phyloP scores from a whole-genome alignment of 2,113 vertebrate species.

The Poecile atricapillus region DNA sequence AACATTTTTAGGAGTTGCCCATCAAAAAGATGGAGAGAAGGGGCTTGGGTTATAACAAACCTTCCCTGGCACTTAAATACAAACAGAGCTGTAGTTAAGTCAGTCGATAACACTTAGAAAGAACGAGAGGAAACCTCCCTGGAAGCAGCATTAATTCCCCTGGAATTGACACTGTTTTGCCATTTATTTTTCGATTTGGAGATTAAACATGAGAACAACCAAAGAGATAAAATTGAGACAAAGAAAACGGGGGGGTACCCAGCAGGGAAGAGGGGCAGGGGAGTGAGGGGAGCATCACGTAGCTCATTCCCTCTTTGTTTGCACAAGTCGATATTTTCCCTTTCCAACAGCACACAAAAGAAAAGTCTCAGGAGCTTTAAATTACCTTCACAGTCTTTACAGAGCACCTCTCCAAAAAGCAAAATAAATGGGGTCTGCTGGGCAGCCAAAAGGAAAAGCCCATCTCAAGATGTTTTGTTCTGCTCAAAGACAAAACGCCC shows the following conservation, averaged over 20 bases:
- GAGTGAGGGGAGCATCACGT: not conserved
- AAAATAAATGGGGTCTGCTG: not conserved
- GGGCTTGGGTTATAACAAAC: not conserved
- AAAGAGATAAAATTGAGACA: not conserved
- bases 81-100: not conserved
- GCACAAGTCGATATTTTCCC: not conserved
- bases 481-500: not conserved
- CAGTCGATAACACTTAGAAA: not conserved
- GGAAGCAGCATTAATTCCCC: not conserved
- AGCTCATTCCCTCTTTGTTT: not conserved
- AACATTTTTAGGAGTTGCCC: not conserved
- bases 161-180: not conserved
- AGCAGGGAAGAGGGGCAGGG: not conserved
- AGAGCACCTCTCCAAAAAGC: constrained; percentile 9
- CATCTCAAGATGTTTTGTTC: not conserved
- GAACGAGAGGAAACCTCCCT: not conserved
- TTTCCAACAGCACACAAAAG: not conserved
- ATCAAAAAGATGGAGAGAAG: not conserved
- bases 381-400: not conserved
- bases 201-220: not conserved
- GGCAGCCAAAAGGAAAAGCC: not conserved
- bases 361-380: not conserved
- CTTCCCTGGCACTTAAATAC: not conserved
- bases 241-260: not conserved
- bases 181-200: not conserved